Evolutionary conservation across 1,140 invertebrate genomes (phyloP).

Genomic region (Pomphorhynchus laevis): DNA sequence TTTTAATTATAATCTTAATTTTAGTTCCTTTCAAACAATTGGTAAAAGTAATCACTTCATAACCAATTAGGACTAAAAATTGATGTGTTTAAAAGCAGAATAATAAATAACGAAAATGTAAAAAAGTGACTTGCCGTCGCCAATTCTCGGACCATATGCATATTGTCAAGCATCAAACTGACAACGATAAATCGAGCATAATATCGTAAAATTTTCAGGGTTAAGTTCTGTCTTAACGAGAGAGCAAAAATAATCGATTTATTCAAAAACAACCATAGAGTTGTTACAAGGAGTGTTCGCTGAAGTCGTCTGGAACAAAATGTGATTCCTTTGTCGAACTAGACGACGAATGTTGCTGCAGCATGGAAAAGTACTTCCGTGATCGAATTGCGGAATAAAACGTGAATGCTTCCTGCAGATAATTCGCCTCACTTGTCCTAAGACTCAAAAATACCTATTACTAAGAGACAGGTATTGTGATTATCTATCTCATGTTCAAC

Average conservation of each 20-base stretch:
- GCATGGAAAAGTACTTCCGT: conserved; percentile 63
- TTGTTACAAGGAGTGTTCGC: background rate
- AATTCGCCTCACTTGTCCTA: conserved; percentile 68
- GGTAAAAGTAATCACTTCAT: too few species aligned
- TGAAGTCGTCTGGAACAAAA: background rate
- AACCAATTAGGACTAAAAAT: too few species aligned
- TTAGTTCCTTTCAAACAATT: too few species aligned
- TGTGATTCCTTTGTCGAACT: background rate
- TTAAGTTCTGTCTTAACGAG: conserved; percentile 38
- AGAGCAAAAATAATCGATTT: background rate
- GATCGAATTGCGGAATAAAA: conserved; percentile 77
- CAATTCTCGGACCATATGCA: conserved; percentile 58
- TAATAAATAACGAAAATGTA: too few species aligned
- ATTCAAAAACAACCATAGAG: too few species aligned
- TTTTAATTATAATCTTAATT: too few species aligned
- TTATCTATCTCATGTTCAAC: too few species aligned
- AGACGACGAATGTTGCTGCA: conserved; percentile 34
- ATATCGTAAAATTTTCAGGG: conserved; percentile 82
- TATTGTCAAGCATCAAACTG: conserved; percentile 57
- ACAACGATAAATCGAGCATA: conserved; percentile 85
- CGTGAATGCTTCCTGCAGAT: conserved; percentile 64
- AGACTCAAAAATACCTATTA: conserved; percentile 26
- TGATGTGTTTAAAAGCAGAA: too few species aligned
- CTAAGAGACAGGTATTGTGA: too few species aligned
- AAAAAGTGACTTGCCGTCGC: too few species aligned